phyloP scores from a whole-genome alignment of 2,888 invertebrate genomes.

The Pollenia angustigena region DNA sequence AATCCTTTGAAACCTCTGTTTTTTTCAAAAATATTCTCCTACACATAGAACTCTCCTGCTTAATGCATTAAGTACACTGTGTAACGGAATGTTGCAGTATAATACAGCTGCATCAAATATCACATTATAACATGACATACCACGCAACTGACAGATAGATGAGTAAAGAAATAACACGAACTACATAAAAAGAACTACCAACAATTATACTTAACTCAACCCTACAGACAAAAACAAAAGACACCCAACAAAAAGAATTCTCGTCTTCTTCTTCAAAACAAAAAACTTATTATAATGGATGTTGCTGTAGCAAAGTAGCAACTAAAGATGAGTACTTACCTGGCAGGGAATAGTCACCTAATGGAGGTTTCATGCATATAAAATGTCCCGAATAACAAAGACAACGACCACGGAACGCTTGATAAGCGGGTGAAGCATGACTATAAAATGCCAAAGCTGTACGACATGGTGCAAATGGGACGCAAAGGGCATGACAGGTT shows the following conservation, averaged over 20 bases:
- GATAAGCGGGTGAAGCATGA: constrained; percentile 95
- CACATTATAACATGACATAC: constrained; percentile 30
- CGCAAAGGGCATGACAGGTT: constrained; percentile 94
- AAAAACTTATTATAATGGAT: constrained; percentile 38
- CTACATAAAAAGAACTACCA: neutral
- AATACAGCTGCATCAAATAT: constrained; percentile 53
- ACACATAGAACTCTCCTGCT: neutral
- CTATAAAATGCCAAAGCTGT: constrained; percentile 95
- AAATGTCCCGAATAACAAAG: constrained; percentile 96
- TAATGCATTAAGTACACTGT: constrained; percentile 42
- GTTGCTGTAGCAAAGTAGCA: constrained; percentile 54
- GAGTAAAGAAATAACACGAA: constrained; percentile 2
- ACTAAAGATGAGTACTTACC: constrained; percentile 77
- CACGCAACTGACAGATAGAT: constrained; percentile 22
- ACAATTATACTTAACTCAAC: constrained; percentile 36
- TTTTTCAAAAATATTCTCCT: neutral
- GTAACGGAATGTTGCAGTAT: constrained; percentile 41
- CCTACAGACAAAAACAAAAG: constrained; percentile 10
- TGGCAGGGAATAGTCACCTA: constrained; percentile 85
- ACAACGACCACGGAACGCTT: constrained; percentile 94
- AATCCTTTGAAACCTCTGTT: constrained; percentile 8
- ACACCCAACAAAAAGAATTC: constrained; percentile 22
- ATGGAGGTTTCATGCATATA: constrained; percentile 94
- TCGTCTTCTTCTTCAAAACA: neutral
- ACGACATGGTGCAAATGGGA: constrained; percentile 93